Base-by-base conservation (phyloP, 2,888 invertebrate genomes). In the Polymixis flavicincta region DNA sequence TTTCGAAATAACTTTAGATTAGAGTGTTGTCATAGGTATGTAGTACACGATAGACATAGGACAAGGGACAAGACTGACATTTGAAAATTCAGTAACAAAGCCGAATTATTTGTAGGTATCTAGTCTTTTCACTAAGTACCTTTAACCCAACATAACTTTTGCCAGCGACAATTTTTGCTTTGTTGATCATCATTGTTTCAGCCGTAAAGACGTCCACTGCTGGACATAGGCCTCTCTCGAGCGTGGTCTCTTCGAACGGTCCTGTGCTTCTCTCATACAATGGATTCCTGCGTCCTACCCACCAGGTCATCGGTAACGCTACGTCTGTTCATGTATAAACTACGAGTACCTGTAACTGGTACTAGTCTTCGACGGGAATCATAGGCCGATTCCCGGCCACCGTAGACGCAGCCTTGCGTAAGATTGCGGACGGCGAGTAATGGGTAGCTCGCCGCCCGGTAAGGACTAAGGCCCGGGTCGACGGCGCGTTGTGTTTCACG, bases 1-100 rank as follows among this genome's bases (percentile, higher is more conserved):
- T 82, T 70, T 71, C 9, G 50, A 59, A 55, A 71, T 61, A 73
- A 83, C 63, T 83, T 83, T 73, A 63, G 64, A 80, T 83, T 71
- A 66, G 65, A 80, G 57, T 74, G 19, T 72, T 73, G 50, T 60
- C 45, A 71, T 63, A 52, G 28, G 37, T 52, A 9, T 32, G 11
- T n/a, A 61, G 22, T 48, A 32, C 22, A 17, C 17, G n/a, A 45
- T 13, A 28, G 2, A 25, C 19, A n/a, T 2, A 28, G 4, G 17
- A 13, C 14, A 8, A 42, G 19, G n/a, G 7, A 25, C 4, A 45
- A 19, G 0, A 48, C 54, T 1, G 2, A 1, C 52, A 74, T 61
- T 25, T 13, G 22, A 13, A 74, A 61, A 45, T 19, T 60, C 0
- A 0, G n/a, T 13, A 1, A 8, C 3, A 45, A 48, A 45, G 2